These are phyloP conservation scores for Chrysolina oricalcia DNA, from an alignment of 2,888 invertebrate species.

Conservation along the genomic window DNA sequence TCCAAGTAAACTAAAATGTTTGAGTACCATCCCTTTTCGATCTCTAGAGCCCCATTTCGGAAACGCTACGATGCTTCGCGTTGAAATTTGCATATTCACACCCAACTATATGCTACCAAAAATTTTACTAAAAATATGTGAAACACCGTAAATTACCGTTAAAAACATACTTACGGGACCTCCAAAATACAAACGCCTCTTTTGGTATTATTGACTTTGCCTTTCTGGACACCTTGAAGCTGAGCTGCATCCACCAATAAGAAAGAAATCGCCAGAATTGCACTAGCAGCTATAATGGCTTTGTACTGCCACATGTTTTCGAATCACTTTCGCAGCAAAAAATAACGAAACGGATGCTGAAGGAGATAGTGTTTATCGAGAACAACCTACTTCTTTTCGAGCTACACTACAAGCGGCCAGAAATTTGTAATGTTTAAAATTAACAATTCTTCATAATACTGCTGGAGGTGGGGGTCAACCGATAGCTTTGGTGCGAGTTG, in stretches of 20 bases:
- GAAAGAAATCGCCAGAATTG: slow-evolving; percentile 33
- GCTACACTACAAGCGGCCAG: neutral
- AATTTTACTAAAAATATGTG: too few species aligned
- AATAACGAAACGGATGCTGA: slow-evolving; percentile 18
- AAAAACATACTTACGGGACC: slow-evolving; percentile 76
- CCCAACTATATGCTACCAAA: too few species aligned
- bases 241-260: slow-evolving; percentile 41
- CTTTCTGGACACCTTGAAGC: slow-evolving; percentile 40
- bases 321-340: neutral
- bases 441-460: slow-evolving; percentile 16
- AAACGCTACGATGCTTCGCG: too few species aligned
- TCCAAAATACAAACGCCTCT: slow-evolving; percentile 77
- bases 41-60: too few species aligned
- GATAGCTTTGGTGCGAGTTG: slow-evolving; percentile 25
- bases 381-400: slow-evolving; percentile 23
- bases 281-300: slow-evolving; percentile 25
- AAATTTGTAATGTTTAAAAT: slow-evolving; percentile 16
- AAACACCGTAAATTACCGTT: neutral
- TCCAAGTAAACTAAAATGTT: too few species aligned
- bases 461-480: slow-evolving; percentile 27
- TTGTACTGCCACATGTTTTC: slow-evolving; percentile 39
- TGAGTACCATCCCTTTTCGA: too few species aligned
- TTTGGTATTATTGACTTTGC: slow-evolving; percentile 49
- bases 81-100: too few species aligned
- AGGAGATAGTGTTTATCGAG: slow-evolving; percentile 22